Conservation (phyloP, 2,797 vertebrate genomes). For the Enteromius radiatus region DNA sequence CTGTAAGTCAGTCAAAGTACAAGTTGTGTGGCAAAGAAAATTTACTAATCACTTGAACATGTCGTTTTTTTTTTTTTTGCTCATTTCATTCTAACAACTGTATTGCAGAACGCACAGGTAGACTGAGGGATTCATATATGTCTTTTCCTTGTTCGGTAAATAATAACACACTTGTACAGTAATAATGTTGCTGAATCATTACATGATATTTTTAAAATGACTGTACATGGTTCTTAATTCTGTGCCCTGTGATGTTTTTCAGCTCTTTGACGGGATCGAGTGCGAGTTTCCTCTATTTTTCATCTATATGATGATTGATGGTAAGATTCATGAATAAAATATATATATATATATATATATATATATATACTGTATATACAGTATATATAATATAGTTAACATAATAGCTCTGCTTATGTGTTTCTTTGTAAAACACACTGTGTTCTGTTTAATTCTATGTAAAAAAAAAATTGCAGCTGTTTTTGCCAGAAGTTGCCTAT, state of each 20-base stretch:
- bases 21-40: neutral
- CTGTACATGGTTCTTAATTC: neutral
- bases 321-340: slow-evolving; percentile 77
- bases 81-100: neutral
- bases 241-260: slow-evolving; percentile 64
- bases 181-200: neutral
- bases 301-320: slow-evolving; percentile 98
- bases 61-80: neutral
- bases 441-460: too few relatives aligned
- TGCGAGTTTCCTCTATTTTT: slow-evolving; percentile 99
- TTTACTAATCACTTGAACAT: neutral
- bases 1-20: slow-evolving; percentile 9
- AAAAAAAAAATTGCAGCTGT: neutral
- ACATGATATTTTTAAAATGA: slow-evolving; percentile 13
- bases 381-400: too few relatives aligned
- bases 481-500: neutral
- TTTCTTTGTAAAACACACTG: neutral
- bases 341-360: too few relatives aligned
- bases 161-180: neutral
- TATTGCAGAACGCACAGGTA: neutral
- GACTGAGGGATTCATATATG: neutral
- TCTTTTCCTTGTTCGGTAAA: neutral
- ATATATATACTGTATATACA: too few relatives aligned
- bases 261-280: slow-evolving; percentile 98
- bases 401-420: neutral